Percentiles rank a stretch among this genome's conserved stretches.
phyloP scores from a whole-genome alignment of 2,888 invertebrate species.

The Ethmia dodecea region DNA sequence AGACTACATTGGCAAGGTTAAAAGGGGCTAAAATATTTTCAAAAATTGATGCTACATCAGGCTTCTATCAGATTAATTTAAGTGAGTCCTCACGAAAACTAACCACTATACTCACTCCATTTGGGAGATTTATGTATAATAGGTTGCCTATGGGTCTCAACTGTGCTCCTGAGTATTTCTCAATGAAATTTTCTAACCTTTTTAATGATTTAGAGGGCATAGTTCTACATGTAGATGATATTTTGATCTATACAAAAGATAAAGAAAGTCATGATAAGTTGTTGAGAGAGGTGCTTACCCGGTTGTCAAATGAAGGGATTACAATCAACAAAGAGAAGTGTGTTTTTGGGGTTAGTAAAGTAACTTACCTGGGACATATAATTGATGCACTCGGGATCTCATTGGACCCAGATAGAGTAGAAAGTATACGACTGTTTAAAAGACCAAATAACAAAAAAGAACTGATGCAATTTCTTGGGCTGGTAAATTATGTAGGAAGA shows the following conservation, averaged over 20 bases:
- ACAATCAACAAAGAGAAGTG: background rate
- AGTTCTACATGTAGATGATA: background rate
- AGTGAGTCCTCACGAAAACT: background rate
- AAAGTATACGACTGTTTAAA: background rate
- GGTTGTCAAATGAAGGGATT: background rate
- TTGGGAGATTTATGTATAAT: background rate
- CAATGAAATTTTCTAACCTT: too few relatives aligned
- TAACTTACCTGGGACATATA: background rate
- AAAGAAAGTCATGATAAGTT: background rate
- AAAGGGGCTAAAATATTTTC: background rate
- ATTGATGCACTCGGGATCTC: background rate
- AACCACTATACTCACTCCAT: background rate
- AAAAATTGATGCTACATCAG: background rate
- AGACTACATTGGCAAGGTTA: background rate
- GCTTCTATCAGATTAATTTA: background rate
- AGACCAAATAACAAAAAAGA: background rate
- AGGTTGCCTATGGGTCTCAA: background rate
- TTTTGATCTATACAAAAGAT: background rate
- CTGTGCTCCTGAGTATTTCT: background rate
- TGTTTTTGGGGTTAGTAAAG: background rate
- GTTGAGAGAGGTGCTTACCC: background rate
- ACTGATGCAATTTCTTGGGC: background rate
- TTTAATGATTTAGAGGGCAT: too few relatives aligned
- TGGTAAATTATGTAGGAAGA: background rate
- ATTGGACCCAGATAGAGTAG: background rate